These are phyloP conservation scores for Lagopus leucura DNA, from an alignment of 2,113 vertebrate species.

Conservation along the genomic window DNA sequence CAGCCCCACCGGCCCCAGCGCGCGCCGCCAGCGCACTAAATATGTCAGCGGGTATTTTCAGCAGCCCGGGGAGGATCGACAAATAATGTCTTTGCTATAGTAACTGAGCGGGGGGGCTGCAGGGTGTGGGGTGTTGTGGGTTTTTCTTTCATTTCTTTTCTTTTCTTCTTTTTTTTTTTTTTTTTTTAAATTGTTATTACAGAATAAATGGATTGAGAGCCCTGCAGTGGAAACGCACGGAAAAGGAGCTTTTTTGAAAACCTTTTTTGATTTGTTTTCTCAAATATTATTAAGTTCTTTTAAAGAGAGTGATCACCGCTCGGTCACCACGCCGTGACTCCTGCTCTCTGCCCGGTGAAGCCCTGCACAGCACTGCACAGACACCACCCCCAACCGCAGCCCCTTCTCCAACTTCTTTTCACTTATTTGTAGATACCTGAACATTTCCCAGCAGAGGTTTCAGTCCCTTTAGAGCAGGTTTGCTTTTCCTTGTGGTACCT, in stretches of 20 bases:
- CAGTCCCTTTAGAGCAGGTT: neutral
- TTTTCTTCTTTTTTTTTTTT: neutral
- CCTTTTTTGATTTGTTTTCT: neutral
- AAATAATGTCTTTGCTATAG: conserved; percentile 77
- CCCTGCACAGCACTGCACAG: neutral
- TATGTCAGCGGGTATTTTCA: conserved; percentile 92
- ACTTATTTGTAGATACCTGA: neutral
- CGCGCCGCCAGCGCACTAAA: conserved; percentile 82
- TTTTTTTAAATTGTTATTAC: conserved; percentile 54
- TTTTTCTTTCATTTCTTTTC: neutral
- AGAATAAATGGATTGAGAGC: neutral
- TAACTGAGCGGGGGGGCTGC: neutral
- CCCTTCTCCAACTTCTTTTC: neutral
- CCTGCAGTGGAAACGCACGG: neutral
- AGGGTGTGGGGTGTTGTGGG: neutral
- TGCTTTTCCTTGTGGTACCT: neutral
- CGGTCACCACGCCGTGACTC: rapidly evolving
- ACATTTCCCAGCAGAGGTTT: neutral
- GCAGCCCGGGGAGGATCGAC: conserved; percentile 68
- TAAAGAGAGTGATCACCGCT: rapidly evolving
- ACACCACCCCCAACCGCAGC: neutral
- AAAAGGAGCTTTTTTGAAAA: neutral
- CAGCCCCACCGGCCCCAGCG: conserved; percentile 78
- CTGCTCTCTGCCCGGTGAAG: neutral
- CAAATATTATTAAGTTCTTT: neutral